These are phyloP conservation scores for Molanna angustata DNA, from an alignment of 2,888 invertebrate species.

Conservation along the genomic window DNA sequence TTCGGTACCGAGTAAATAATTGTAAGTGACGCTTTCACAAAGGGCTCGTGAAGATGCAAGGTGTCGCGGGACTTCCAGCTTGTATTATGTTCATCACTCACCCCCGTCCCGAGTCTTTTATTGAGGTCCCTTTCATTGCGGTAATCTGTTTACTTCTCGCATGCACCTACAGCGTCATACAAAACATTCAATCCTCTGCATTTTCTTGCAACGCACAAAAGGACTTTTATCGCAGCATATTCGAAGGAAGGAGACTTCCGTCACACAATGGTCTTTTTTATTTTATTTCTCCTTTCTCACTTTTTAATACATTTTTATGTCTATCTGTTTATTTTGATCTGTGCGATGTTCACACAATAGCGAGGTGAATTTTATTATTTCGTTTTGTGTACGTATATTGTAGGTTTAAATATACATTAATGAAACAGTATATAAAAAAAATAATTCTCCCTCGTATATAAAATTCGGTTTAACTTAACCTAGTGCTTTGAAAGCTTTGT, in stretches of 20 bases:
- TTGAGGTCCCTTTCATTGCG: constrained; percentile 22
- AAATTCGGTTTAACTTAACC: too few relatives aligned
- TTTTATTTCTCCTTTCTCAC: constrained; percentile 4
- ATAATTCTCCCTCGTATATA: too few relatives aligned
- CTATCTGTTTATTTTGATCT: constrained; percentile 25
- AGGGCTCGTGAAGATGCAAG: constrained; percentile 28
- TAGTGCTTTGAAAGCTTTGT: too few relatives aligned
- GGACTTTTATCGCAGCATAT: constrained; percentile 22
- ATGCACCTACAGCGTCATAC: constrained; percentile 21
- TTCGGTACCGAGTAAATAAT: constrained; percentile 20
- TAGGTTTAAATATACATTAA: too few relatives aligned
- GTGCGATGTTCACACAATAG: constrained; percentile 16
- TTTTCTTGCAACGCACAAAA: constrained; percentile 21
- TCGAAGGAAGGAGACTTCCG: constrained; percentile 21
- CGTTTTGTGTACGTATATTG: too few relatives aligned
- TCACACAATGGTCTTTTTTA: constrained; percentile 17
- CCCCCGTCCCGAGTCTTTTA: constrained; percentile 4
- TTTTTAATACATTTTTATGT: constrained; percentile 8
- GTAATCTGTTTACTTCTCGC: constrained; percentile 31
- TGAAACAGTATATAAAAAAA: too few relatives aligned
- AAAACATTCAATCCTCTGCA: constrained; percentile 25
- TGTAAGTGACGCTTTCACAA: constrained; percentile 29
- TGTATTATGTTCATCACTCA: too few relatives aligned
- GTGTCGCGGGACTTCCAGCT: constrained; percentile 26
- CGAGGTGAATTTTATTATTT: too few relatives aligned